phyloP scores from a whole-genome alignment of 2,888 invertebrate genomes.

The Encarsia formosa region DNA sequence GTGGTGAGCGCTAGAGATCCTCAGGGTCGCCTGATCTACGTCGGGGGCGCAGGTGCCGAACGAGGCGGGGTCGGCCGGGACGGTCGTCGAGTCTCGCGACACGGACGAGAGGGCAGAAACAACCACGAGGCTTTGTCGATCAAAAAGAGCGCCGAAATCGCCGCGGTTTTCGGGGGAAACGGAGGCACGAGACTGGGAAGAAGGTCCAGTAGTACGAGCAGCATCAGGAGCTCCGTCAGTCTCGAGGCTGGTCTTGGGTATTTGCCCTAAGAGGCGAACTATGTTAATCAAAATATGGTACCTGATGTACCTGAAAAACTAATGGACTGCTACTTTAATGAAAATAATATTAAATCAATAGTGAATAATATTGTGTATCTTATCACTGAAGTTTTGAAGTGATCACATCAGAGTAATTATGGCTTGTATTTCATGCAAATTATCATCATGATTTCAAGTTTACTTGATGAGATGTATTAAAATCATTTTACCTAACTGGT shows the following conservation, averaged over 20 bases:
- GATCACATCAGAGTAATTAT: too few species aligned
- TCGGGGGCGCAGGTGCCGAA: slow-evolving; percentile 38
- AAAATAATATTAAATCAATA: too few species aligned
- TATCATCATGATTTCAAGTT: too few species aligned
- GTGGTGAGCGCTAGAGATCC: slow-evolving; percentile 54
- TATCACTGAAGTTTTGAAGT: too few species aligned
- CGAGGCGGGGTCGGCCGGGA: neutral
- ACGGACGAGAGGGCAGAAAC: slow-evolving; percentile 32
- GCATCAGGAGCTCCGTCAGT: slow-evolving; percentile 45
- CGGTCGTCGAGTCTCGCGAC: neutral
- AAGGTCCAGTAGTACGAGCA: slow-evolving; percentile 43
- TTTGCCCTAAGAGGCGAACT: slow-evolving; percentile 45
- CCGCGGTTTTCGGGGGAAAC: slow-evolving; percentile 78
- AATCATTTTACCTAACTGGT: too few species aligned
- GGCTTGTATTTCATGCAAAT: too few species aligned
- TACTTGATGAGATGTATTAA: too few species aligned
- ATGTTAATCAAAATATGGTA: too few species aligned
- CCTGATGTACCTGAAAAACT: too few species aligned
- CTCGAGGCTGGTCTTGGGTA: slow-evolving; percentile 48
- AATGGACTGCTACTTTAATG: too few species aligned
- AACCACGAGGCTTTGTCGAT: slow-evolving; percentile 70
- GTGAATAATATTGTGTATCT: too few species aligned
- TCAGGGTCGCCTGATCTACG: slow-evolving; percentile 52
- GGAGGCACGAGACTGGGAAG: slow-evolving; percentile 37
- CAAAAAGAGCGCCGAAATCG: slow-evolving; percentile 85